phyloP scores from a whole-genome alignment of 2,797 vertebrate genomes.

The Pipistrellus pipistrellus region DNA sequence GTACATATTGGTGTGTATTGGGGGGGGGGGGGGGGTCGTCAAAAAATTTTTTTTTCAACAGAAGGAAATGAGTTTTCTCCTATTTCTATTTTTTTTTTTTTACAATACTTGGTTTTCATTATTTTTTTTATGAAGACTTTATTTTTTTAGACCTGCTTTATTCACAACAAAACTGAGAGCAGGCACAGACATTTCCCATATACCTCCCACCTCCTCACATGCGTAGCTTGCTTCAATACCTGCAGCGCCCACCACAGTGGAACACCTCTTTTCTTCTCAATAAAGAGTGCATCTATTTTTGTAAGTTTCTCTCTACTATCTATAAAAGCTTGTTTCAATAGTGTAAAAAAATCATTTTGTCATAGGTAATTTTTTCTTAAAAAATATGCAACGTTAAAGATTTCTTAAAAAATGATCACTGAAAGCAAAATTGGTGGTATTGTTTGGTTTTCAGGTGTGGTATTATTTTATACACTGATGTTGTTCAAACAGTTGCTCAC shows the following conservation, averaged over 20 bases:
- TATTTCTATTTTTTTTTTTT: slow-evolving; percentile 17
- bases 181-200: not conserved
- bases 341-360: not conserved
- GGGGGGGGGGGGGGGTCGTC: not conserved
- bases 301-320: not conserved
- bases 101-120: not conserved
- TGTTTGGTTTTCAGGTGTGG: not conserved
- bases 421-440: not conserved
- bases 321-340: slow-evolving; percentile 5
- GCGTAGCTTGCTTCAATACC: not conserved
- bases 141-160: not conserved
- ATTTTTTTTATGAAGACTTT: not conserved
- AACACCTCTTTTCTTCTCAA: not conserved
- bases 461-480: not conserved
- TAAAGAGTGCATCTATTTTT: not conserved
- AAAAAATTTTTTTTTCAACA: not conserved
- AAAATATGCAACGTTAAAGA: slow-evolving; percentile 52
- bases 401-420: slow-evolving; percentile 40
- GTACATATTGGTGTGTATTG: not conserved
- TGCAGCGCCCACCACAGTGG: not conserved
- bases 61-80: not conserved
- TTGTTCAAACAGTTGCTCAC: not conserved
- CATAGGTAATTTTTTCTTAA: not conserved
- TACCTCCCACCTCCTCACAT: no score
- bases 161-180: not conserved